A percentile compares a stretch with the other conserved stretches of the same genome.
Evolutionary conservation across 2,797 vertebrate genomes (phyloP).

Genomic region (Trachurus trachurus): DNA sequence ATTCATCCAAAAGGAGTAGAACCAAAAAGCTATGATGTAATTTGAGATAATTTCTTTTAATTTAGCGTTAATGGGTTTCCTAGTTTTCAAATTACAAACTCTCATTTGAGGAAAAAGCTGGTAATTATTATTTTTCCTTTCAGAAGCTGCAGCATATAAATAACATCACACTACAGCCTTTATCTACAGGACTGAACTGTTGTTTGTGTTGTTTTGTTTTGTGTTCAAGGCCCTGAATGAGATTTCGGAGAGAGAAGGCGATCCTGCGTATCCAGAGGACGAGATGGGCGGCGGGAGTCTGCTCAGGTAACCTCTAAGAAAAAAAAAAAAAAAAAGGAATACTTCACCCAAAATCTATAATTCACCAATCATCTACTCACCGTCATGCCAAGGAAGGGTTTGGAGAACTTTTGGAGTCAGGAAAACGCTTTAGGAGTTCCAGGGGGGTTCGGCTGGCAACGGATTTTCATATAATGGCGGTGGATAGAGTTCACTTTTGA

Average conservation of each 20-base stretch:
- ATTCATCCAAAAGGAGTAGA: conserved; percentile 1
- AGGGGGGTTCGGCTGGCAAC: no score
- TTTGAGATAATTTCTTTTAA: background rate
- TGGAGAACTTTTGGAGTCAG: no score
- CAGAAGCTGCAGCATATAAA: background rate
- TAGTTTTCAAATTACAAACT: background rate
- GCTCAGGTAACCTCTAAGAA: conserved; percentile 88
- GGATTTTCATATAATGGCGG: no score
- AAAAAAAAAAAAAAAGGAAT: background rate
- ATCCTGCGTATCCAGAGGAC: conserved; percentile 87
- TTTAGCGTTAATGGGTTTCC: background rate
- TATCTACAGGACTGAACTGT: background rate
- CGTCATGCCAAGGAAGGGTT: no score
- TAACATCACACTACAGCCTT: background rate
- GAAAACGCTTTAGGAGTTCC: no score
- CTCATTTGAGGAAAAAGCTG: background rate
- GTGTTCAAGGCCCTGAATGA: conserved; percentile 85
- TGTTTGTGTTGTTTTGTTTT: conserved; percentile 15
- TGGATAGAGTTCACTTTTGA: no score
- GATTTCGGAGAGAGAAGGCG: conserved; percentile 79
- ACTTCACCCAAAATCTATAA: no score
- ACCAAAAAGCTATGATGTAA: background rate
- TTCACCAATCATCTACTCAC: no score
- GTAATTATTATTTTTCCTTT: background rate
- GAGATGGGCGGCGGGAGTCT: conserved; percentile 93